These are phyloP conservation scores for Aporophyla nigra DNA, from an alignment of 2,888 invertebrate genomes.

Conservation along the genomic window DNA sequence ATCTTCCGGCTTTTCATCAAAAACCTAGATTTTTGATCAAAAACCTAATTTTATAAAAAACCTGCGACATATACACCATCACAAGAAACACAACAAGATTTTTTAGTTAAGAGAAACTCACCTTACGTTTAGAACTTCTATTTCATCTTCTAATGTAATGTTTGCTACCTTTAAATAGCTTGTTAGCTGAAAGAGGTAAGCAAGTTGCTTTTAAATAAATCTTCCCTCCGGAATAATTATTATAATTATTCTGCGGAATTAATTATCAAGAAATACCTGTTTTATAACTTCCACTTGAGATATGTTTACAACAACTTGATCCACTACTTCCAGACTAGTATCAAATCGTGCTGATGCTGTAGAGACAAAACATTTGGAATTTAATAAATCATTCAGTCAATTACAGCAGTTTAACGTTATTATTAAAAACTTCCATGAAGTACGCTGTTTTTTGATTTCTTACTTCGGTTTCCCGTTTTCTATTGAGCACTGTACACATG, in stretches of 20 bases:
- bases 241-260: not conserved
- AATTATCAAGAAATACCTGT: constrained; percentile 73
- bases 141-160: constrained; percentile 91
- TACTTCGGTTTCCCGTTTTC: too few species aligned
- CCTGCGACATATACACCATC: too few species aligned
- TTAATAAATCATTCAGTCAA: too few species aligned
- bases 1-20: too few species aligned
- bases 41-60: too few species aligned
- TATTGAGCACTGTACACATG: too few species aligned
- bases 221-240: constrained; percentile 53
- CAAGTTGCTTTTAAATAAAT: not conserved
- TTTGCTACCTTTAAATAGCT: constrained; percentile 92
- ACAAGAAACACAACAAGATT: too few species aligned
- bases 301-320: constrained; percentile 80
- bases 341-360: constrained; percentile 18
- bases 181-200: constrained; percentile 88
- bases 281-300: constrained; percentile 61
- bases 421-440: too few species aligned
- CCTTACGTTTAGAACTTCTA: constrained; percentile 93
- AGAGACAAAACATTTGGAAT: not conserved
- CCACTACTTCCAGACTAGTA: constrained; percentile 87
- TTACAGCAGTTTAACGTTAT: too few species aligned
- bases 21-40: too few species aligned
- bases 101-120: constrained; percentile 79
- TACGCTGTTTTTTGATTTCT: too few species aligned